These are phyloP conservation scores for Neoaliturus tenellus DNA, from an alignment of 2,888 invertebrate genomes.

Conservation along the genomic window DNA sequence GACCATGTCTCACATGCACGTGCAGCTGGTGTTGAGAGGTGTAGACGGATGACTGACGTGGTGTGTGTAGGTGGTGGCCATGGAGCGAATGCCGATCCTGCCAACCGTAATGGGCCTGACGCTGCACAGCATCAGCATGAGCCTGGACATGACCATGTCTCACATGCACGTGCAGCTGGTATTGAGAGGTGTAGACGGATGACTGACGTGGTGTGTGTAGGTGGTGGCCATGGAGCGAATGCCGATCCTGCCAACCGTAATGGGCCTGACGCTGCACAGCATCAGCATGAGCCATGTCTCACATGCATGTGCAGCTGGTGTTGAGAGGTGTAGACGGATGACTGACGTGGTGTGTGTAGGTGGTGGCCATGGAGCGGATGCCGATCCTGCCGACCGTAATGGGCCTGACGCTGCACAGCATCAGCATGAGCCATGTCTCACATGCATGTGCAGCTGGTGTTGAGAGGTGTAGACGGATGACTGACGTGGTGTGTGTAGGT, in stretches of 20 bases:
- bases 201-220: neutral
- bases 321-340: no score
- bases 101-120: slow-evolving; percentile 54
- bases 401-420: slow-evolving; percentile 54
- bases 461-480: no score
- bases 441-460: slow-evolving; percentile 72
- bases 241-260: slow-evolving; percentile 17
- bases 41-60: no score
- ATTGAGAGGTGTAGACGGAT: no score
- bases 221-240: slow-evolving; percentile 55
- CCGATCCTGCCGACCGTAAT: slow-evolving; percentile 29
- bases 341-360: neutral
- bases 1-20: neutral
- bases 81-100: slow-evolving; percentile 51
- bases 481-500: neutral
- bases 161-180: slow-evolving; percentile 71
- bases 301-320: slow-evolving; percentile 71
- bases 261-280: slow-evolving; percentile 54
- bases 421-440: slow-evolving; percentile 47
- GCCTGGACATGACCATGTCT: slow-evolving; percentile 18
- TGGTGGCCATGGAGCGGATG: slow-evolving; percentile 55
- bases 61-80: slow-evolving; percentile 30
- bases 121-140: slow-evolving; percentile 53
- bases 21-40: slow-evolving; percentile 76
- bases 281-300: slow-evolving; percentile 49